Conservation (phyloP, 2,888 invertebrate genomes). For the Carpatolechia fugitivella region DNA sequence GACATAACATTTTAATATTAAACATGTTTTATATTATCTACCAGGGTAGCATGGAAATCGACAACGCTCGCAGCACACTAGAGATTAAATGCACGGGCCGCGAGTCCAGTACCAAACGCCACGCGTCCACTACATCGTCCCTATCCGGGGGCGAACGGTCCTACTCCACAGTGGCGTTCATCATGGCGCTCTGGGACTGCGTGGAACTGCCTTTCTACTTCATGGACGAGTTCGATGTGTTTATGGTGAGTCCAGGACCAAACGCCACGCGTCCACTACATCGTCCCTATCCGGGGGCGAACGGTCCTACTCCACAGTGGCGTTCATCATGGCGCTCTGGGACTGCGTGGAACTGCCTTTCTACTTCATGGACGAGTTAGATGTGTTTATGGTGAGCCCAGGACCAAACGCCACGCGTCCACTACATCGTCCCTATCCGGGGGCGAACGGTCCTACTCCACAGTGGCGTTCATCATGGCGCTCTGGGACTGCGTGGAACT, state of each 20-base stretch:
- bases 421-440: slow-evolving; percentile 89
- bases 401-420: slow-evolving; percentile 35
- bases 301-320: slow-evolving; percentile 96
- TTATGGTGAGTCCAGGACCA: slow-evolving; percentile 80
- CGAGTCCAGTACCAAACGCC: slow-evolving; percentile 36
- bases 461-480: slow-evolving; percentile 94
- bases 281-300: slow-evolving; percentile 95
- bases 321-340: slow-evolving; percentile 96
- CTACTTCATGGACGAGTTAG: slow-evolving; percentile 96
- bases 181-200: slow-evolving; percentile 95
- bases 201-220: slow-evolving; percentile 95
- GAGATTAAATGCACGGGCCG: slow-evolving; percentile 57
- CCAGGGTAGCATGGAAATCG: slow-evolving; percentile 79
- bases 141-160: slow-evolving; percentile 98
- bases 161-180: slow-evolving; percentile 96
- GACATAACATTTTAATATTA: too few relatives aligned
- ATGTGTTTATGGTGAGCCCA: slow-evolving; percentile 89
- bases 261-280: slow-evolving; percentile 48
- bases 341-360: slow-evolving; percentile 95
- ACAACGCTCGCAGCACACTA: slow-evolving; percentile 45
- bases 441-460: slow-evolving; percentile 97
- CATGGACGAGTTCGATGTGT: slow-evolving; percentile 98
- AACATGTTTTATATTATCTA: too few relatives aligned
- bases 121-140: slow-evolving; percentile 72
- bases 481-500: slow-evolving; percentile 95